Evolutionary conservation across 2,888 invertebrate genomes (phyloP), one percentile per base, ranked within the genome.

Genomic region (Amphiduros pacificus): DNA sequence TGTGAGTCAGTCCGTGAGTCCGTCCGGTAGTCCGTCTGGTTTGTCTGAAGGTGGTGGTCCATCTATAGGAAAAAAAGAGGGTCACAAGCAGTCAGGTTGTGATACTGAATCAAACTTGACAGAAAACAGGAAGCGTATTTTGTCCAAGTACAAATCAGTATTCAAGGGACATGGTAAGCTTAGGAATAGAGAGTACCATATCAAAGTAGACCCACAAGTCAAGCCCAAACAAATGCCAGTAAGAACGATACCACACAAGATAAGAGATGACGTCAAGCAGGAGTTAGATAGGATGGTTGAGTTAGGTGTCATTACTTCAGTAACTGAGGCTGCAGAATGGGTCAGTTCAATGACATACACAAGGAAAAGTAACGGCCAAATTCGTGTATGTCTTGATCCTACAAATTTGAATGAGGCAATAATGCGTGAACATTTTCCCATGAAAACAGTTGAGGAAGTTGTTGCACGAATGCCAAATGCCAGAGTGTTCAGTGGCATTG

Each of bases 351-450:
- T 51, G n/a, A 27, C 26, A 5, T 51, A 27, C 17, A 27, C 29
- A n/a, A 51, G 24, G 4, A 51, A 51, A 24, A 17, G 17, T 9
- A n/a, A 24, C 26, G 51, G 51, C 17, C 17, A n/a, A 5, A 20
- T 51, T 6, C 51, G 51, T n/a, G 6, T 51, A 11, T 51, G 51
- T 51, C 29, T 51, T 9, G 51, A 44, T 22, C 44, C 44, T 20
- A n/a, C 20, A 20, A 22, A 44, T n/a, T 17, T 44, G 44, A 44
- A 44, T 17, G 4, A 17, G 4, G 44, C 44, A 5, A 44, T 44
- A 6, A n/a, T 22, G 31, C 52, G 52, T 4, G 22, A 20, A 11
- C 52, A 52, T 52, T 17, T 22, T 31, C n/a, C n/a, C 4, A 22
- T 4, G 17, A 20, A 20, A 6, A 52, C 52, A 9, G 17, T 52